Evolutionary conservation across 1,140 invertebrate genomes (phyloP), one percentile per base, ranked within the genome.

Genomic region (Pinna nobilis): DNA sequence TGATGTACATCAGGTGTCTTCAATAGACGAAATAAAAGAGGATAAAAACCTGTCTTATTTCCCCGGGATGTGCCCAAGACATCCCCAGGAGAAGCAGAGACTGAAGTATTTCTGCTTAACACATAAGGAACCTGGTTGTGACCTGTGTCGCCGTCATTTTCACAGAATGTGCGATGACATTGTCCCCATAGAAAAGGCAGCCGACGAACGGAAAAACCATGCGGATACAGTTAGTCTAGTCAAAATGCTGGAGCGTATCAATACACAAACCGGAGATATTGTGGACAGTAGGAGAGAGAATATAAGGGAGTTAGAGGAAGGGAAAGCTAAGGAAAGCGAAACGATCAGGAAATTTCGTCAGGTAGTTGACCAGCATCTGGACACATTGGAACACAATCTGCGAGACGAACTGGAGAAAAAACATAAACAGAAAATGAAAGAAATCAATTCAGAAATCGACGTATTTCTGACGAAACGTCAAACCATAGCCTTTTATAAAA

Each of bases 91-190:
- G 30, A 53, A 71, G 20, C 44, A 66, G 51, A 33, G 49, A 51
- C 50, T 71, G 0, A 61, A 63, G 37, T 71, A 63, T 33, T 71
- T 63, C 28, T 71, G 69, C n/a, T 49, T 63, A 41, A 49, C 51
- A 5, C 69, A 71, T 25, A 49, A 53, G 3, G 33, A 25, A 7
- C 15, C 60, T 30, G 51, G 59, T 18, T 71, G 69, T 41, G 69
- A 71, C 18, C 35, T 64, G 20, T 71, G 69, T 23, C 49, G 60
- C 47, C 51, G 55, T 49, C 25, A 59, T 5, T 20, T 25, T 18
- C 69, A 71, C n/a, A 60, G 55, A 47, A 41, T 63, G 18, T 71
- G 69, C 25, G 69, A 71, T 20, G 69, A 71, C 47, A 49, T 71
- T 1, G 60, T 63, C n/a, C 49, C 69, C 20, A 35, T 53, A 28